phyloP scores from a whole-genome alignment of 2,113 vertebrate genomes.

The Phalacrocorax pelagicus region DNA sequence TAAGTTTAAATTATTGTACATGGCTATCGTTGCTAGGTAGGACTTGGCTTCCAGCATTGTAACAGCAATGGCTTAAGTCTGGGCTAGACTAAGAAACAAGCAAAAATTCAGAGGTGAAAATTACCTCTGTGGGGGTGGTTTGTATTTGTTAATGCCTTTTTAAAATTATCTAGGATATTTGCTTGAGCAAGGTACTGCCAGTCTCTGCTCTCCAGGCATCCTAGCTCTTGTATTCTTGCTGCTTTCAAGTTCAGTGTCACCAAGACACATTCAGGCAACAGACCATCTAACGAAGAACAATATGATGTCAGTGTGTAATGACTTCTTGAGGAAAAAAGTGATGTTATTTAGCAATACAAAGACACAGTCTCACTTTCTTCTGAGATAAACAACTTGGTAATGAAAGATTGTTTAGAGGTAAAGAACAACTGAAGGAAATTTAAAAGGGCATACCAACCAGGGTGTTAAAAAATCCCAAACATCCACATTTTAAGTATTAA shows the following conservation, averaged over 20 bases:
- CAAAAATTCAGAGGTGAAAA: slow-evolving; percentile 65
- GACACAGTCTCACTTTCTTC: slow-evolving; percentile 66
- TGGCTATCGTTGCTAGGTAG: slow-evolving; percentile 46
- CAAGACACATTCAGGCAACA: slow-evolving; percentile 62
- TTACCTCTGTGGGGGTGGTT: slow-evolving; percentile 63
- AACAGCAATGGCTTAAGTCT: slow-evolving; percentile 42
- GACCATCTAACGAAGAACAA: slow-evolving; percentile 70
- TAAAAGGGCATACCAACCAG: slow-evolving; percentile 11
- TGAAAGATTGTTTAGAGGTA: slow-evolving; percentile 58
- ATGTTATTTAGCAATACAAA: slow-evolving; percentile 67
- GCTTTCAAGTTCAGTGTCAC: slow-evolving; percentile 67
- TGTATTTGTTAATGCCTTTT: slow-evolving; percentile 60
- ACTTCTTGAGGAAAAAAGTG: slow-evolving; percentile 58
- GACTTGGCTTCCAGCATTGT: slow-evolving; percentile 55
- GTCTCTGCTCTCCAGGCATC: slow-evolving; percentile 54
- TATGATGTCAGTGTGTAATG: slow-evolving; percentile 62
- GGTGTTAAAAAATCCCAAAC: not conserved
- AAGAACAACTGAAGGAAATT: slow-evolving; percentile 28
- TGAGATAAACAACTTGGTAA: slow-evolving; percentile 61
- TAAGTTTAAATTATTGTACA: slow-evolving; percentile 18
- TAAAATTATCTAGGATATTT: slow-evolving; percentile 45
- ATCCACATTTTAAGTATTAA: slow-evolving; percentile 9
- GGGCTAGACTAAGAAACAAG: slow-evolving; percentile 26
- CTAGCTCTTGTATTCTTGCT: slow-evolving; percentile 52
- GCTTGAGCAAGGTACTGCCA: slow-evolving; percentile 53